Evolutionary conservation across 2,113 vertebrate species (phyloP), one percentile per base, ranked within the genome.

Genomic region (Scopus umbretta): DNA sequence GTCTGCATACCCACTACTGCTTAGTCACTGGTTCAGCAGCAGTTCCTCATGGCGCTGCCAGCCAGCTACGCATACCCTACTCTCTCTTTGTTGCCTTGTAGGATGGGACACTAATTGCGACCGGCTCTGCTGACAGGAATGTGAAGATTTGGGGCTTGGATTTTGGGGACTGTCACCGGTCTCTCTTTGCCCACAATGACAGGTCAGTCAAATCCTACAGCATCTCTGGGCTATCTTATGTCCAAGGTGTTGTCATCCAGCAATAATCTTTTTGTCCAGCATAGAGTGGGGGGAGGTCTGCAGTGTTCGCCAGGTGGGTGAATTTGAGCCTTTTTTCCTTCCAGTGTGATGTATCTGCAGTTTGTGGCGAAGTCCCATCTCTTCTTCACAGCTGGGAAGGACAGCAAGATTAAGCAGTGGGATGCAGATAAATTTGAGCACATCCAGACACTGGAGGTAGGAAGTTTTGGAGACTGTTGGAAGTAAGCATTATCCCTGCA

Each of bases 101-200:
- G 99, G 99, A 99, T 81, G 99, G 98, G 81, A 68, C 98, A 8
- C 95, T 99, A 3, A 99, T 99, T 82, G 99, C 98, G 7, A 99
- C 99, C 0, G 99, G 99, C 45, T 99, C 99, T 22, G 99, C 99
- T 13, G 99, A 99, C 95, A 98, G 99, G 68, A 99, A 99, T 26
- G 99, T 99, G 93, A 99, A 99, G 96, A 99, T 99, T 76, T 99
- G 99, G 99, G 99, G 99, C 68, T 90, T 99, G 97, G 99, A 99
- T 96, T 99, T 99, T 16, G 99, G 99, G 23, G 99, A 99, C 96
- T 99, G 99, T 92, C 99, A 99, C 94, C 98, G 98, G 56, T 99
- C 99, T 68, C 98, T 99, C 94, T 99, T 99, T 93, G 99, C 99
- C 38, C 99, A 99, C 7, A 99, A 99, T 14, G 99, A 99, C 99